Evolutionary conservation across 2,113 vertebrate species (phyloP).

Genomic region (Microcebus lehilahytsara): DNA sequence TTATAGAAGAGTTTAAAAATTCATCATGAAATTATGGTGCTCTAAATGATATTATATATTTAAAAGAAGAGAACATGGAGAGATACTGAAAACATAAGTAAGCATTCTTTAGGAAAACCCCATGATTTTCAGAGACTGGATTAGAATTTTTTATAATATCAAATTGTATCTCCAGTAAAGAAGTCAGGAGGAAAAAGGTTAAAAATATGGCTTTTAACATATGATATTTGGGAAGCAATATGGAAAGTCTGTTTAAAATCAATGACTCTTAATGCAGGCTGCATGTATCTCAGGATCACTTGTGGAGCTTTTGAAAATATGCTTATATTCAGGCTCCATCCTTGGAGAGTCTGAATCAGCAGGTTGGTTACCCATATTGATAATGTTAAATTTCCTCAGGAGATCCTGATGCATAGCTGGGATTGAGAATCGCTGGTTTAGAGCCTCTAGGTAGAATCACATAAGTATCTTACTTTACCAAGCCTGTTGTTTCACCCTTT

Average conservation of each 20-base stretch:
- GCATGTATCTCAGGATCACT: not conserved
- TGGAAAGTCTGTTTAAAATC: not conserved
- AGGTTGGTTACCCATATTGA: not conserved
- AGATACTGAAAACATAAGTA: not conserved
- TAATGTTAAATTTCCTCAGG: not conserved
- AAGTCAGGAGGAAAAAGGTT: not conserved
- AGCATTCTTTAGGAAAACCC: not conserved
- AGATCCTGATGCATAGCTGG: not conserved
- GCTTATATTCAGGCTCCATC: not conserved
- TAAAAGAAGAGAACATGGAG: not conserved
- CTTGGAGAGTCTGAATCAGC: not conserved
- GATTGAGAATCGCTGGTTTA: not conserved
- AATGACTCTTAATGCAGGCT: not conserved
- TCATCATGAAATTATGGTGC: not conserved
- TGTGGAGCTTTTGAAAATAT: not conserved
- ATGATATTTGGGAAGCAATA: not conserved
- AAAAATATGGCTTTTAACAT: not conserved
- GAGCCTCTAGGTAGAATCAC: not conserved
- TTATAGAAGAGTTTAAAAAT: not conserved
- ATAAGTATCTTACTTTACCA: not conserved
- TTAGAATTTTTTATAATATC: not conserved
- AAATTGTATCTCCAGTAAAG: not conserved
- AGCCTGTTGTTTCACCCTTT: not conserved
- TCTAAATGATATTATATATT: not conserved
- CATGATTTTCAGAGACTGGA: not conserved